Percentiles rank a stretch among this genome's conserved stretches.
phyloP scores from a whole-genome alignment of 2,113 vertebrate genomes.

The Microcebus murinus region DNA sequence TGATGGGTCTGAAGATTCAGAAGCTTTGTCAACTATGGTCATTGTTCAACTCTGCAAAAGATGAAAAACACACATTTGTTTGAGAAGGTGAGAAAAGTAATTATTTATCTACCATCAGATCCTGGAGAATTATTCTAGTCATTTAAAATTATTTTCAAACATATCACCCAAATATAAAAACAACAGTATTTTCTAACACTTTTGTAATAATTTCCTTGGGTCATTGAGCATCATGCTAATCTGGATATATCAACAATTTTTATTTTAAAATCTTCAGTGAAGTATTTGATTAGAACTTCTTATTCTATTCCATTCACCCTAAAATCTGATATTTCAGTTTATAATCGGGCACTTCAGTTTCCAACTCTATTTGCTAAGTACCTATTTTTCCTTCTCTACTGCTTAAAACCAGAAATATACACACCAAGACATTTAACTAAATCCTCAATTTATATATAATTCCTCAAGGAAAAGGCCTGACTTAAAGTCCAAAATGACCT shows the following conservation, averaged over 20 bases:
- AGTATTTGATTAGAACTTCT: background rate
- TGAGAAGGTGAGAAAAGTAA: conserved; percentile 45
- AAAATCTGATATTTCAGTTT: conserved; percentile 20
- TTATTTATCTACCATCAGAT: background rate
- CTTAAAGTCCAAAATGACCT: conserved; percentile 34
- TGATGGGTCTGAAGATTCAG: conserved; percentile 94
- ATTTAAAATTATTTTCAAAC: conserved; percentile 6
- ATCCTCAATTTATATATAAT: background rate
- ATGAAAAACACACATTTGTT: conserved; percentile 55
- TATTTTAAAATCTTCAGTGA: background rate
- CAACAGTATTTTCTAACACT: background rate
- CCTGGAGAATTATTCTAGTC: background rate
- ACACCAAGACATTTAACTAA: background rate
- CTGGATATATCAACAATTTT: background rate
- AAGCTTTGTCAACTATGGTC: conserved; percentile 97
- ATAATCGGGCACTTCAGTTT: conserved; percentile 6
- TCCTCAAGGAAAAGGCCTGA: conserved; percentile 23
- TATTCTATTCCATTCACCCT: background rate
- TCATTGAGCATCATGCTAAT: background rate
- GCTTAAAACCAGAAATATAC: background rate
- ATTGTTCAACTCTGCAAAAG: conserved; percentile 95
- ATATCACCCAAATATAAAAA: conserved; percentile 31
- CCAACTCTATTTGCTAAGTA: conserved; percentile 19
- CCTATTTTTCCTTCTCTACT: background rate
- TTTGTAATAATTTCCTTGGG: background rate